phyloP scores from a whole-genome alignment of 1,140 invertebrate species.

The Thaumetopoea pityocampa region DNA sequence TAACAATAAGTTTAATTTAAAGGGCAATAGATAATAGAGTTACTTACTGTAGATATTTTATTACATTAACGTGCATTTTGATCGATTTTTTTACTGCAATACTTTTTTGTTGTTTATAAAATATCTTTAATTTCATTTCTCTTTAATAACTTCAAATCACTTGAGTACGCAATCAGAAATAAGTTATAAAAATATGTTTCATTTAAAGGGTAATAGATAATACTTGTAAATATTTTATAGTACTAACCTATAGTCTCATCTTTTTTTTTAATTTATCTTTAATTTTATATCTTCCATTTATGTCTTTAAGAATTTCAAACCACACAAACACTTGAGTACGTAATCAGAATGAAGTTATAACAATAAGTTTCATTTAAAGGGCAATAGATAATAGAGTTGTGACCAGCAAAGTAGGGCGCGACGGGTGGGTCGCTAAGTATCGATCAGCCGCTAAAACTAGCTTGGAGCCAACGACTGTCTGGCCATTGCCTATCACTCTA shows the following conservation, averaged over 20 bases:
- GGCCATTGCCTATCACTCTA: conserved; percentile 43
- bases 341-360: conserved; percentile 23
- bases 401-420: conserved; percentile 57
- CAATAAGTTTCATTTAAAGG: conserved; percentile 44
- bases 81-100: no score
- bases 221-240: conserved; percentile 15
- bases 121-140: no score
- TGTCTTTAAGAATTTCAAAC: conserved; percentile 12
- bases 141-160: no score
- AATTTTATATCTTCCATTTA: conserved; percentile 14
- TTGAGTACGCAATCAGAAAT: no score
- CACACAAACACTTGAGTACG: conserved; percentile 9
- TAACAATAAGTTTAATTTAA: conserved; percentile 42
- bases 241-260: no score
- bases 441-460: conserved; percentile 65
- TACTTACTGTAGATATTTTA: no score
- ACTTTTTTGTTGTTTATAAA: no score
- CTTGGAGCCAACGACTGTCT: conserved; percentile 46
- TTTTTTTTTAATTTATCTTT: no score
- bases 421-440: conserved; percentile 50
- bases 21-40: conserved; percentile 48
- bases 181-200: no score
- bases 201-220: conserved; percentile 5
- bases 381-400: conserved; percentile 50
- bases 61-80: no score